phyloP scores from a whole-genome alignment of 1,140 invertebrate species.

The Druon quercuslanigerum region DNA sequence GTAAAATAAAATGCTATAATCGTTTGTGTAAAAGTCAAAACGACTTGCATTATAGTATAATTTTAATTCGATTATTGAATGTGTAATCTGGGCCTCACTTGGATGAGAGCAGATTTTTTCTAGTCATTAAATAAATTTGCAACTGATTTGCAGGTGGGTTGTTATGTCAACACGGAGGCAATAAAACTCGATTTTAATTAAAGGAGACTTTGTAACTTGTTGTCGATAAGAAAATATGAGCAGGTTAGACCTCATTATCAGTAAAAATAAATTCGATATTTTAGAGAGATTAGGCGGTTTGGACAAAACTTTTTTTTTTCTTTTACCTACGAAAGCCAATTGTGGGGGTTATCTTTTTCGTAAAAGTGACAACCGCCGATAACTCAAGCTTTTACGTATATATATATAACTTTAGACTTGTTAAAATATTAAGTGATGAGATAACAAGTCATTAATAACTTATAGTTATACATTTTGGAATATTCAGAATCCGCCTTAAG shows the following conservation, averaged over 20 bases:
- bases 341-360: background rate
- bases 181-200: background rate
- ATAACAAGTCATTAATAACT: no score
- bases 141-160: background rate
- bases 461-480: no score
- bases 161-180: background rate
- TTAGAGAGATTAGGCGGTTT: background rate
- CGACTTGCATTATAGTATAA: no score
- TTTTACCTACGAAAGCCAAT: background rate
- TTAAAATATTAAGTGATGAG: no score
- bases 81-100: background rate
- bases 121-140: background rate
- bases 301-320: background rate
- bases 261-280: conserved; percentile 10
- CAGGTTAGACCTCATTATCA: conserved; percentile 4
- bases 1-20: no score
- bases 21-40: no score
- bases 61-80: no score
- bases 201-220: conserved; percentile 1
- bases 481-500: no score
- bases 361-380: no score
- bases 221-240: background rate
- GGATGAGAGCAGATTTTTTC: background rate
- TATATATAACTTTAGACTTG: no score
- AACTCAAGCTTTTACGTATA: no score